Conservation (phyloP, 92 coral and sea anemone species). For the Desmophyllum pertusum region DNA sequence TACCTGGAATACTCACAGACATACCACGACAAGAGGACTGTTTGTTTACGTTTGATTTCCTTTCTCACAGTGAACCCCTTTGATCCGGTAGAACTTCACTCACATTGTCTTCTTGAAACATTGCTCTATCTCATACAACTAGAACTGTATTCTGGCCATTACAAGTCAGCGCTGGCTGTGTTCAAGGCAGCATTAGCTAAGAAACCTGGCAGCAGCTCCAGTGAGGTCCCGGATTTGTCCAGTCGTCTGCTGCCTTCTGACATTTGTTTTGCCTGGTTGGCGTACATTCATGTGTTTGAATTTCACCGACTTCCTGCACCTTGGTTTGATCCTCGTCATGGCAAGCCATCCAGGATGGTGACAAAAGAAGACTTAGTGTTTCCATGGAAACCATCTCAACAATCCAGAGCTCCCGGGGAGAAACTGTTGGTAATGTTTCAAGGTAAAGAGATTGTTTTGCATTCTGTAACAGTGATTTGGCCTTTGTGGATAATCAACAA, state of each 20-base stretch:
- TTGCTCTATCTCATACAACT: constrained; percentile 82
- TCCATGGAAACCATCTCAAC: constrained; percentile 94
- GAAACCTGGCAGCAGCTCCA: constrained; percentile 23
- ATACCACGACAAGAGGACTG: constrained; percentile 61
- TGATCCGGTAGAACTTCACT: constrained; percentile 57
- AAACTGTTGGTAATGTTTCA: constrained; percentile 80
- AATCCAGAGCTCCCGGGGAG: constrained; percentile 74
- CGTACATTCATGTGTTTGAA: constrained; percentile 92
- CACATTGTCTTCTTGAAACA: constrained; percentile 83
- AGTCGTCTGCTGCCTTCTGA: constrained; percentile 63
- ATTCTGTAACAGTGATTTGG: background rate
- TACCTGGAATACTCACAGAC: constrained; percentile 74
- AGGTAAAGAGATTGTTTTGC: constrained; percentile 59
- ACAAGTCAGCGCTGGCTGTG: constrained; percentile 61
- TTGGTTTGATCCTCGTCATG: constrained; percentile 80
- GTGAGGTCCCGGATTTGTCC: constrained; percentile 57
- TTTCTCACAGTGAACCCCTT: constrained; percentile 56
- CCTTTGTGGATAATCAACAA: background rate
- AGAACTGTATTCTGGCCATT: constrained; percentile 76
- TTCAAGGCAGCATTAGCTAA: constrained; percentile 67
- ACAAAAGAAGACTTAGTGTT: constrained; percentile 86
- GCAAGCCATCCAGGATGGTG: constrained; percentile 88
- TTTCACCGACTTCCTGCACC: constrained; percentile 85
- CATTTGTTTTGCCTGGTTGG: constrained; percentile 79
- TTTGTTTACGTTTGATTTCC: constrained; percentile 78